A percentile compares a stretch with the other conserved stretches of the same genome.
phyloP scores from a whole-genome alignment of 2,888 invertebrate species.

The Pemphredon lugubris region DNA sequence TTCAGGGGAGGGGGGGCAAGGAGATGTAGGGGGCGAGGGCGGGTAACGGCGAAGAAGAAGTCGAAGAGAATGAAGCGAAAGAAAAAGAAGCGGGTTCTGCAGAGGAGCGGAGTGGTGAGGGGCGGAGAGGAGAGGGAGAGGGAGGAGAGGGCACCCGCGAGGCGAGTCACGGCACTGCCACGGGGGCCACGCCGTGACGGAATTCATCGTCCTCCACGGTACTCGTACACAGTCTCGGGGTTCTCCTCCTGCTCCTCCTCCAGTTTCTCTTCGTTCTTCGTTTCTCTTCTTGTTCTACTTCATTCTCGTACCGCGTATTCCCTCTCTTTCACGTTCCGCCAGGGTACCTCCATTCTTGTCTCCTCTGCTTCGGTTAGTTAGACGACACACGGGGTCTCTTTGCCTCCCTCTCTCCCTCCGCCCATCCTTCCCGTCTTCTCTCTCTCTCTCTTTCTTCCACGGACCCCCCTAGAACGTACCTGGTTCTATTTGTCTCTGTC shows the following conservation, averaged over 20 bases:
- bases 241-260: constrained; percentile 31
- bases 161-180: constrained; percentile 55
- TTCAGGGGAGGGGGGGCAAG: constrained; percentile 48
- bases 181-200: constrained; percentile 55
- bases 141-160: constrained; percentile 43
- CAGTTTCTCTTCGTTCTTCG: constrained; percentile 21
- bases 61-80: background rate
- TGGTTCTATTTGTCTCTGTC: constrained; percentile 73
- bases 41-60: background rate
- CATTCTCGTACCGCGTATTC: constrained; percentile 2
- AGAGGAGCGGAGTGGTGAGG: too few species aligned
- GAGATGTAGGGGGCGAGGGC: constrained; percentile 22
- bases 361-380: constrained; percentile 47
- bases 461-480: constrained; percentile 57
- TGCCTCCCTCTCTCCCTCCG: too few species aligned
- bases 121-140: background rate
- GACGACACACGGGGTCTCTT: constrained; percentile 50
- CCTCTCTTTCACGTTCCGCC: constrained; percentile 1
- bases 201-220: constrained; percentile 56
- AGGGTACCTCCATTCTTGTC: constrained; percentile 30
- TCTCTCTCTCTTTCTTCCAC: too few species aligned
- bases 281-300: constrained; percentile 22
- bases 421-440: too few species aligned
- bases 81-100: too few species aligned
- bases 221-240: constrained; percentile 27